Percentiles rank a stretch among this genome's conserved stretches.
These are phyloP conservation scores for Lordiphosa stackelbergi DNA, from an alignment of 1,140 invertebrate species.

Conservation along the genomic window DNA sequence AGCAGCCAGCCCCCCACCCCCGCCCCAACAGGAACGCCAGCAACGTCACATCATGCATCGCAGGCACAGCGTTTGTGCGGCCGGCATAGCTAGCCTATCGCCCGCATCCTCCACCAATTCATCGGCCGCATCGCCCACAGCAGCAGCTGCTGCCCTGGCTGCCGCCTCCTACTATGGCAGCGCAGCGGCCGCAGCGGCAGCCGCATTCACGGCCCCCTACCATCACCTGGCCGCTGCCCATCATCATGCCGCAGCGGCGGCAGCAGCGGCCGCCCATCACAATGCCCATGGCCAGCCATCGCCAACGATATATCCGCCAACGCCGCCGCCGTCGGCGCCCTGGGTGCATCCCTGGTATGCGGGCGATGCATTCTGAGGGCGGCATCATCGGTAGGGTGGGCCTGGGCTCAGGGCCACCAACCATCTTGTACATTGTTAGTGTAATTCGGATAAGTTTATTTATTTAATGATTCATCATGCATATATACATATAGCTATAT, in stretches of 20 bases:
- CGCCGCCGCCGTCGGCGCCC: constrained; percentile 74
- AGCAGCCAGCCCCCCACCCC: constrained; percentile 14
- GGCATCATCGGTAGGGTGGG: constrained; percentile 1
- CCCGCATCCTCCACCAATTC: constrained; percentile 50
- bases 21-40: constrained; percentile 26
- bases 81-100: constrained; percentile 50
- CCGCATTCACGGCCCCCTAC: constrained; percentile 42
- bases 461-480: constrained; percentile 12
- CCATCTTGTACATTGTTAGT: constrained; percentile 24
- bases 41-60: constrained; percentile 55
- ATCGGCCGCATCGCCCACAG: constrained; percentile 39
- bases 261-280: constrained; percentile 50
- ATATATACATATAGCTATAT: neutral
- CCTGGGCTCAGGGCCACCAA: too few species aligned
- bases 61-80: constrained; percentile 55
- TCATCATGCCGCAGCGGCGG: constrained; percentile 32
- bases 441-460: constrained; percentile 17
- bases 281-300: constrained; percentile 70
- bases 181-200: constrained; percentile 41
- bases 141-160: constrained; percentile 51
- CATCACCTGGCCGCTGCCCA: constrained; percentile 26
- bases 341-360: constrained; percentile 77
- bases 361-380: constrained; percentile 66
- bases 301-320: constrained; percentile 76
- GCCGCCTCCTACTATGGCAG: constrained; percentile 51